Conservation (phyloP, 2,113 vertebrate genomes). For the Coptodon bakossiorum region DNA sequence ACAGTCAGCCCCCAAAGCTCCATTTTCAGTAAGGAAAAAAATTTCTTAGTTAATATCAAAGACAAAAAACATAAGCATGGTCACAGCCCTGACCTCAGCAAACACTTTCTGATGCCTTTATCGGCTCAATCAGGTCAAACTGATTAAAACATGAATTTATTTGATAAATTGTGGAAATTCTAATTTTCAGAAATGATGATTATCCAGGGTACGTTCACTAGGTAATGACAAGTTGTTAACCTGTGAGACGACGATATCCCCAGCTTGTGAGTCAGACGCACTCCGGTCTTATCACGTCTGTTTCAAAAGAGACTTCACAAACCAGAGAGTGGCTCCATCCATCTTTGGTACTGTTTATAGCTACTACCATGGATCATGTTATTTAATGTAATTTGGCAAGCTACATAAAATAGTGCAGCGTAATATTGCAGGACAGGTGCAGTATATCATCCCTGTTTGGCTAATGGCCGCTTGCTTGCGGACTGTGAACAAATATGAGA, state of each 20-base stretch:
- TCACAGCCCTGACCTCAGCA: neutral
- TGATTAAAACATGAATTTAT: neutral
- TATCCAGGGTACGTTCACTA: fast-evolving
- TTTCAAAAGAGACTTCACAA: neutral
- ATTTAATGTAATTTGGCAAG: neutral
- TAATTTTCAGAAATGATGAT: neutral
- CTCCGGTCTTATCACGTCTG: neutral
- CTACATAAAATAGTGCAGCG: neutral
- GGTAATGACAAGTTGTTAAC: neutral
- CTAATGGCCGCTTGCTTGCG: fast-evolving
- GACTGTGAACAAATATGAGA: neutral
- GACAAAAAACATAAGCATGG: neutral
- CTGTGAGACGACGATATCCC: neutral
- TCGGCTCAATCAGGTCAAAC: neutral
- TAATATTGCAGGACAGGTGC: neutral
- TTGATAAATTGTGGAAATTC: neutral
- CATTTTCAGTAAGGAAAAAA: neutral
- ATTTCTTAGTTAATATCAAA: neutral
- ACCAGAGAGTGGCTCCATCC: neutral
- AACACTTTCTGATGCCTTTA: neutral
- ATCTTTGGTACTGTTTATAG: neutral
- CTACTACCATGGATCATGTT: neutral
- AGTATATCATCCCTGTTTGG: neutral
- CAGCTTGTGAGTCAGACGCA: neutral
- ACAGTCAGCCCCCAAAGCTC: neutral